Base-by-base conservation (phyloP, 2,888 invertebrate genomes). In the Orthosia cruda region DNA sequence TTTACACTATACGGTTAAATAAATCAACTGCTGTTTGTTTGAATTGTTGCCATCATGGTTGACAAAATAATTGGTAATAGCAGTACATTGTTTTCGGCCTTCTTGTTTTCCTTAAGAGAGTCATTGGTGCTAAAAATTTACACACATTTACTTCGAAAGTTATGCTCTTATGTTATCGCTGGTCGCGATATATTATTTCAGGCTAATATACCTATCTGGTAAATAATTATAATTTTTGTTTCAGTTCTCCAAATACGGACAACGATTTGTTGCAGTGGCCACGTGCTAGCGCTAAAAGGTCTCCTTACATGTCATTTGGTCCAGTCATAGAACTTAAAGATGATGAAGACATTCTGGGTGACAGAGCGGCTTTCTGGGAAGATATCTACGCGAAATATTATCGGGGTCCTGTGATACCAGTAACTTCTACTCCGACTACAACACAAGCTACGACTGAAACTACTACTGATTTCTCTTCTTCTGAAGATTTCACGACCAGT, bases 221-320 rank as follows among this genome's bases (percentile, higher is more conserved):
- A n/a, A n/a, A 20, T 16, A n/a, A 12, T 15, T n/a, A 11, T 49
- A 11, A 5, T 32, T 18, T 45, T 58, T 55, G 32, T 83, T 83
- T 45, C 76, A 93, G 93, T 13, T 84, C 82, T 47, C 93, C 93
- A 1, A 85, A 89, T 3, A 79, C 76, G 15, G 81, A 78, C 0
- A 82, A 87, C 0, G 5, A 68, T 12, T 58, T 91, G 18, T 86
- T 86, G 0, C 16, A 73, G 7, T 93, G 93, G 93, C 88, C 81
- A 13, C 80, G 89, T 2, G 90, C 88, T n/a, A 72, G 77, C 0
- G 74, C 67, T 1, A 66, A 84, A 45, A 57, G 88, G 63, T 80
- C 88, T 12, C 92, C 92, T 4, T 83, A 92, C 69, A 90, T 93
- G 91, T 89, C 90, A 0, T 74, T 94, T 3, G 89, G 89, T 9